A percentile compares a stretch with the other conserved stretches of the same genome.
Conservation (phyloP, 2,797 vertebrate genomes). For the Notamacropus eugenii region DNA sequence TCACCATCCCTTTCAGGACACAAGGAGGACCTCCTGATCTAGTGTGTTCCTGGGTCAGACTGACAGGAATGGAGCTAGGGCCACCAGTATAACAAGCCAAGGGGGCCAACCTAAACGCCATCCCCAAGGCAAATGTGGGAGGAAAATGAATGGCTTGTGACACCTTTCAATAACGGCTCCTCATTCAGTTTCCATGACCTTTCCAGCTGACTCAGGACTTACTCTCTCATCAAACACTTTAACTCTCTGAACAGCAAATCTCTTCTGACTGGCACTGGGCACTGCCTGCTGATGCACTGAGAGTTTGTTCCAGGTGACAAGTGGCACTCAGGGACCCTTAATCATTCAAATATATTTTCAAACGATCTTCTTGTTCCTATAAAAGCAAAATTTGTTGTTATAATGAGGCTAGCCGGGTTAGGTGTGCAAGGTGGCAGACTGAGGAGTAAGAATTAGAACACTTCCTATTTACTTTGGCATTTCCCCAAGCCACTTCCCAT, state of each 20-base stretch:
- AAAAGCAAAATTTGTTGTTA: constrained; percentile 72
- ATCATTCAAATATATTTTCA: constrained; percentile 79
- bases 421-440: constrained; percentile 44
- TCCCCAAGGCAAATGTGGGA: constrained; percentile 44
- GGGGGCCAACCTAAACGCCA: constrained; percentile 41
- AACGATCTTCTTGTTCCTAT: constrained; percentile 77
- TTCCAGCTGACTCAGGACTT: constrained; percentile 33
- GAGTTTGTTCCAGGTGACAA: constrained; percentile 36
- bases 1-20: constrained; percentile 16
- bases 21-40: constrained; percentile 61
- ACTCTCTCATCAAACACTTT: constrained; percentile 30
- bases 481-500: constrained; percentile 78
- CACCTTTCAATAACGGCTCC: constrained; percentile 6
- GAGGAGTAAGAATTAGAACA: constrained; percentile 54
- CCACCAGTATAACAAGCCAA: constrained; percentile 17
- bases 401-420: constrained; percentile 69
- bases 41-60: constrained; percentile 60
- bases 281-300: background rate
- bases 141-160: constrained; percentile 23
- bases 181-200: background rate
- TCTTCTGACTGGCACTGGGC: constrained; percentile 6
- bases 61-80: background rate
- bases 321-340: constrained; percentile 69
- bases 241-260: background rate
- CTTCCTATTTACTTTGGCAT: constrained; percentile 76